These are phyloP conservation scores for Macropodus opercularis DNA, from an alignment of 2,797 vertebrate species.

Conservation along the genomic window DNA sequence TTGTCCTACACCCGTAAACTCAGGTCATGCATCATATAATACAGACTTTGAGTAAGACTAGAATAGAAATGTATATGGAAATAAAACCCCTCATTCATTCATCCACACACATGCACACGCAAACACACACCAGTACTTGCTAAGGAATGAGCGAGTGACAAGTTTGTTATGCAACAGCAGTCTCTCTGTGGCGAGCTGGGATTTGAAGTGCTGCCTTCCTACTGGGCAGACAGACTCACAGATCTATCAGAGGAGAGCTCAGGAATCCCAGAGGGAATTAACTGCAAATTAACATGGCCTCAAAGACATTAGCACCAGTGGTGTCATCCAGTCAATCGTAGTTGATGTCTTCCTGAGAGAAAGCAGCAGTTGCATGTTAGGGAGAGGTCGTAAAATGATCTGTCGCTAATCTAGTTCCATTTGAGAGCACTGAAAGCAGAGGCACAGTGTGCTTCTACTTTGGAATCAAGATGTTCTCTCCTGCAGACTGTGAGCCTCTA, in stretches of 20 bases:
- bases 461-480: constrained; percentile 12
- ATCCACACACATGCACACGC: constrained; percentile 19
- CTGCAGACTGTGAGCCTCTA: background rate
- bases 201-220: constrained; percentile 63
- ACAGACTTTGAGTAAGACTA: too few species aligned
- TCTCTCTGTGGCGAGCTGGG: constrained; percentile 43
- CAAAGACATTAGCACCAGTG: constrained; percentile 65
- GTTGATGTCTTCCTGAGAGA: constrained; percentile 33
- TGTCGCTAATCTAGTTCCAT: constrained; percentile 33
- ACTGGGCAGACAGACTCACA: constrained; percentile 60
- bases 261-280: constrained; percentile 50
- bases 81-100: too few species aligned
- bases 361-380: constrained; percentile 51
- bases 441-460: constrained; percentile 7
- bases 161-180: constrained; percentile 62
- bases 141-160: constrained; percentile 56
- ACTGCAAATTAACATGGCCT: constrained; percentile 68
- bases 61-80: too few species aligned
- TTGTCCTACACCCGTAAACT: background rate
- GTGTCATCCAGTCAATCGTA: constrained; percentile 62
- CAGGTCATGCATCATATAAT: background rate
- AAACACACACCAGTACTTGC: constrained; percentile 2
- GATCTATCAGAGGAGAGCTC: constrained; percentile 64
- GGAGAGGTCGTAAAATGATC: constrained; percentile 42
- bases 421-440: constrained; percentile 15